Evolutionary conservation across 2,113 vertebrate genomes (phyloP).

Genomic region (Poeciliopsis turrubarensis): DNA sequence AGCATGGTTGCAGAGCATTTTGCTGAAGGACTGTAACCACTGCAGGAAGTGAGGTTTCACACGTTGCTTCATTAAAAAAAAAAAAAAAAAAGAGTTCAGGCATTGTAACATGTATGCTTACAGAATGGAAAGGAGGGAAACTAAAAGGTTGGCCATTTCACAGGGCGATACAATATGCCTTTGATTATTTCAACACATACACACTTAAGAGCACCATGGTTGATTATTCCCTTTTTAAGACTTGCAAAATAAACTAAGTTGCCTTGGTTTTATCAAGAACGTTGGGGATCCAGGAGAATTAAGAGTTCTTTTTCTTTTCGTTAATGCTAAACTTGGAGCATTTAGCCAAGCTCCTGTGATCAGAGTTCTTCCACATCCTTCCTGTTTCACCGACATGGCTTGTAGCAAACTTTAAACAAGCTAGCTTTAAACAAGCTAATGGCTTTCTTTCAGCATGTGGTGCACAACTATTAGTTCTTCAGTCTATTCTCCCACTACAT

Average conservation of each 20-base stretch:
- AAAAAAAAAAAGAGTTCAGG: neutral
- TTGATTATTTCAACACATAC: neutral
- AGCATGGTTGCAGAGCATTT: neutral
- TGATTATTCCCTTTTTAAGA: constrained; percentile 6
- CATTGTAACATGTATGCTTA: neutral
- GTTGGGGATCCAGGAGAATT: neutral
- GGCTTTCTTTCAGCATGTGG: neutral
- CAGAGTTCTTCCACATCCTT: neutral
- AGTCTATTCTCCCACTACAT: neutral
- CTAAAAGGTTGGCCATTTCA: neutral
- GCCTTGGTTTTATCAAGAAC: neutral
- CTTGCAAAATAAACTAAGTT: neutral
- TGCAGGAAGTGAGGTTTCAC: neutral
- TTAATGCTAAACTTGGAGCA: neutral
- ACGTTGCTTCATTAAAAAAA: neutral
- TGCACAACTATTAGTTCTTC: neutral
- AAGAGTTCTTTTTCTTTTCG: neutral
- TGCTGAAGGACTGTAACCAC: neutral
- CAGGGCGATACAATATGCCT: no score
- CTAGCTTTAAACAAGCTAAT: neutral
- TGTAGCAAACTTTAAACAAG: neutral
- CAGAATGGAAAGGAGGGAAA: neutral
- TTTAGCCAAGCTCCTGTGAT: neutral
- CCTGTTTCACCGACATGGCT: neutral
- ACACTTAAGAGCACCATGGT: no score